These are phyloP conservation scores for Helleia helle DNA, from an alignment of 2,888 invertebrate genomes.

Conservation along the genomic window DNA sequence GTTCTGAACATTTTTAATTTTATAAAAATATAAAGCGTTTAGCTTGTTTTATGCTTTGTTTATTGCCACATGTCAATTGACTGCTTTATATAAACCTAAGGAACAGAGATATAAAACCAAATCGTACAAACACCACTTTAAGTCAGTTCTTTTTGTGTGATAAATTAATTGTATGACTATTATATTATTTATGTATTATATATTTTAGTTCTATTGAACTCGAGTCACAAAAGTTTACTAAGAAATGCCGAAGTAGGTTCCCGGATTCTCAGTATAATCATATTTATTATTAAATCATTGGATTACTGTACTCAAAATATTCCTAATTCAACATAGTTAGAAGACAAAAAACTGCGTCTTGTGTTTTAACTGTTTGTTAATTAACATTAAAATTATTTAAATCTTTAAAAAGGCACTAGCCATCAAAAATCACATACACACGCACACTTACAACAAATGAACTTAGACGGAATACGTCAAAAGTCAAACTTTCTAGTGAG, in stretches of 20 bases:
- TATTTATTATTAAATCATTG: background rate
- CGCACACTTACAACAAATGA: conserved; percentile 14
- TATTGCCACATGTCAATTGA: conserved; percentile 64
- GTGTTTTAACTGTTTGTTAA: background rate
- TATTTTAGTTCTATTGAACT: background rate
- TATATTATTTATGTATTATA: background rate
- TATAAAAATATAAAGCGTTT: conserved; percentile 15
- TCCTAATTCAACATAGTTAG: background rate
- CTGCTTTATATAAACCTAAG: conserved; percentile 31
- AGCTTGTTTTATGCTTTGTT: conserved; percentile 33
- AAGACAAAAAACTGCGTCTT: background rate
- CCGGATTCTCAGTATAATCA: conserved; percentile 39
- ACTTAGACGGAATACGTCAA: conserved; percentile 17
- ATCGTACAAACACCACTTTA: conserved; percentile 23
- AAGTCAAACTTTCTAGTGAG: conserved; percentile 31
- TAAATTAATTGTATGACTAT: background rate
- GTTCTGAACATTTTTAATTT: conserved; percentile 83
- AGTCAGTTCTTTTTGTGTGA: background rate
- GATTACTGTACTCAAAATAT: background rate
- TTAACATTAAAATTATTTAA: conserved; percentile 15
- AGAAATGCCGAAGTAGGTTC: conserved; percentile 50
- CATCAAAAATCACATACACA: conserved; percentile 25
- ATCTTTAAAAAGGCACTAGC: conserved; percentile 19
- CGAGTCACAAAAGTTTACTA: conserved; percentile 13
- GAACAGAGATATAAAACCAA: background rate